Evolutionary conservation across 2,888 invertebrate species (phyloP).

Genomic region (Schizotus pectinicornis): DNA sequence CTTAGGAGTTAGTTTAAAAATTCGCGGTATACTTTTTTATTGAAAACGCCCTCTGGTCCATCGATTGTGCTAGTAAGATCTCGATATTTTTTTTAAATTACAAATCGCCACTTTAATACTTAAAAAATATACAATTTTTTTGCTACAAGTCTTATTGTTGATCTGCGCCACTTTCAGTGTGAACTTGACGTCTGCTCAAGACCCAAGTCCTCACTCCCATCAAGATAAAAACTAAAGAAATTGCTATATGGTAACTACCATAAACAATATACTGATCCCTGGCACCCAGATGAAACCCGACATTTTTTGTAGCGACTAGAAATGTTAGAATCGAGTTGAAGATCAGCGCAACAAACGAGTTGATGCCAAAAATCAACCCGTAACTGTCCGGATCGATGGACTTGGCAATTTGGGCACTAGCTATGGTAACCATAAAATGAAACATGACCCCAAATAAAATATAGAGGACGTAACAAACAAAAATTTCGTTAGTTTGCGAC

Average conservation of each 20-base stretch:
- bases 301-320: conserved; percentile 16
- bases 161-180: too few species aligned
- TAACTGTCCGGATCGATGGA: conserved; percentile 81
- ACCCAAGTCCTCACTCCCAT: conserved; percentile 15
- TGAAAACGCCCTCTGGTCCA: too few species aligned
- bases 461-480: conserved; percentile 76
- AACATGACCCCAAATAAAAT: conserved; percentile 76
- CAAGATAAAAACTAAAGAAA: conserved; percentile 11
- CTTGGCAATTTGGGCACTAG: conserved; percentile 87
- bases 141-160: too few species aligned
- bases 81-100: too few species aligned
- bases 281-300: conserved; percentile 14
- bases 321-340: conserved; percentile 24
- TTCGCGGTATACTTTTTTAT: too few species aligned
- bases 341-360: conserved; percentile 76
- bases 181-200: not conserved
- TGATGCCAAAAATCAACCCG: conserved; percentile 87
- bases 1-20: too few species aligned
- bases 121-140: too few species aligned
- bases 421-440: conserved; percentile 78
- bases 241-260: conserved; percentile 21
- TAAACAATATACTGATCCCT: conserved; percentile 27
- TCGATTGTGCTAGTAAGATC: too few species aligned
- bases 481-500: conserved; percentile 51
- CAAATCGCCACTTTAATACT: too few species aligned